Evolutionary conservation across 2,113 vertebrate genomes (phyloP), one percentile per base, ranked within the genome.

Genomic region (Solea senegalensis): DNA sequence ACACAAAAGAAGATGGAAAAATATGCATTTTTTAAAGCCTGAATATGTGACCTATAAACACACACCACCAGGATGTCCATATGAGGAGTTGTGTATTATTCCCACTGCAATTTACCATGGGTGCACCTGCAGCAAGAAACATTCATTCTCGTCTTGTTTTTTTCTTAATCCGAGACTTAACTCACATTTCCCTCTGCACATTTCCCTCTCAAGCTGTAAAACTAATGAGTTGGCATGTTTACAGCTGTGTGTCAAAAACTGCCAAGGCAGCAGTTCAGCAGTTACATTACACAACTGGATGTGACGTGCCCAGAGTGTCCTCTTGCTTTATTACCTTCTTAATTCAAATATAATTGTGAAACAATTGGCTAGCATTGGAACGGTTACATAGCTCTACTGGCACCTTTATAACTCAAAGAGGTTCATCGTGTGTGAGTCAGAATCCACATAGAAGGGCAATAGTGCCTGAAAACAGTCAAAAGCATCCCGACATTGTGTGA

Each of bases 401-500:
- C 28, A 28, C 21, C 28, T 27, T 73, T 34, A 4, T 34, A 34
- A 34, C 2, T 34, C 34, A 34, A 6, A 6, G 34, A 34, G 2
- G 34, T 34, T 21, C 21, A 21, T 21, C 21, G 34, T 61, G 63
- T 27, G 11, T 13, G n/a, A n/a, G 10, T 26, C 14, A 79, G 28
- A 61, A 54, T 10, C 14, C 3, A 34, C 16, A 46, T 7, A 44
- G 28, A 64, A 10, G 45, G 46, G 21, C 21, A 21, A 21, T 13
- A 79, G 74, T 45, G 65, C 76, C 68, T 16, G 34, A 46, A 27
- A 57, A 6, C 6, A n/a, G 76, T 49, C 13, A 68, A 67, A 60
- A n/a, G 4, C 53, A 65, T 53, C 52, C 63, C 15, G 60, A 68
- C 51, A 41, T 8, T 50, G 7, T 9, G 4, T 52, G 50, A n/a